A percentile compares a stretch with the other conserved stretches of the same genome.
These are phyloP conservation scores for Leptodactylus fuscus DNA, from an alignment of 2,113 vertebrate species.

Conservation along the genomic window DNA sequence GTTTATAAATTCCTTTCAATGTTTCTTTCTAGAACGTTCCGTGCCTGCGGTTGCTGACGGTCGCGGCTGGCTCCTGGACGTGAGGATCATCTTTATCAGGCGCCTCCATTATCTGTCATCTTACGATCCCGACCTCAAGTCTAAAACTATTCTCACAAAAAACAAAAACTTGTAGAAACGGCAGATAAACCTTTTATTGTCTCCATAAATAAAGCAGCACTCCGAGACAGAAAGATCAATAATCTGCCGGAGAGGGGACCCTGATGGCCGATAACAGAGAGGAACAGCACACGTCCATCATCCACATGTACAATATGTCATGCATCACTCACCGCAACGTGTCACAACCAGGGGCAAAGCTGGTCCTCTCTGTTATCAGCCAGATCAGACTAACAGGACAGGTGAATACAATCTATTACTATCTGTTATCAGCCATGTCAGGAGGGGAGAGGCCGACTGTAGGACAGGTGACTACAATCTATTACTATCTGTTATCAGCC, in stretches of 20 bases:
- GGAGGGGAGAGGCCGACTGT: background rate
- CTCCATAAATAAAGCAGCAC: conserved; percentile 25
- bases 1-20: too few species aligned
- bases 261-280: conserved; percentile 31
- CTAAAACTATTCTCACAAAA: background rate
- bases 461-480: too few species aligned
- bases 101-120: background rate
- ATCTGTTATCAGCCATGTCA: background rate
- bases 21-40: too few species aligned
- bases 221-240: conserved; percentile 34
- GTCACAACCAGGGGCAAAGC: too few species aligned
- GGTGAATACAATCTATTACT: background rate
- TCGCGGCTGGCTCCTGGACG: too few species aligned
- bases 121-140: background rate
- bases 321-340: background rate
- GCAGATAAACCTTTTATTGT: conserved; percentile 15
- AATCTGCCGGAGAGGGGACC: conserved; percentile 29
- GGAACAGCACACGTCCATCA: background rate
- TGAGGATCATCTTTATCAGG: too few species aligned
- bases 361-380: too few species aligned
- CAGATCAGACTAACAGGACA: too few species aligned
- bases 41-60: too few species aligned
- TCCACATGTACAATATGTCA: background rate
- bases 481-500: background rate
- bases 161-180: background rate